Evolutionary conservation across 2,797 vertebrate species (phyloP), one percentile per base, ranked within the genome.

Genomic region (Xenentodon cancila): DNA sequence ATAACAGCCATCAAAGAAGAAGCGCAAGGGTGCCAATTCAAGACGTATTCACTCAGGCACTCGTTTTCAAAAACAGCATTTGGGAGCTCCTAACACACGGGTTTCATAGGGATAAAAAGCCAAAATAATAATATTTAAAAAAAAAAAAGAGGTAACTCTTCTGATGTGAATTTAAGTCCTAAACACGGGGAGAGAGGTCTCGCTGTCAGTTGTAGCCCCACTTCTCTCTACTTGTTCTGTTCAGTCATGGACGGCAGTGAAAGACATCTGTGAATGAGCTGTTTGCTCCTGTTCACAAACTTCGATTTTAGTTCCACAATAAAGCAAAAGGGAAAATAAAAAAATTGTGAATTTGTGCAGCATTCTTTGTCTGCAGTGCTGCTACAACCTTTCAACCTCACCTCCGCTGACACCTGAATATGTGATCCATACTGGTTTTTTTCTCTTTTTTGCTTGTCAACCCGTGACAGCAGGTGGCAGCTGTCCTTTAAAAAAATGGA

Each of bases 391-490:
- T 53, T 34, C 18, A 12, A 50, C 18, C 34, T 46, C 20, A 2
- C 32, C 32, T 32, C 32, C 32, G 1, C 7, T 32, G 32, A 32
- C 32, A 9, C 32, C 32, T 5, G 32, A 5, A 32, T 32, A 25
- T 3, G 25, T 25, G 25, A 25, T 25, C 25, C 25, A 25, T 25
- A 25, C 25, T n/a, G n/a, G n/a, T n/a, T n/a, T n/a, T n/a, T n/a
- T n/a, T n/a, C n/a, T n/a, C n/a, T 25, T 5, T 25, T 25, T 25
- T 25, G 5, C 25, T 9, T 9, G 32, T 44, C 19, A 21, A n/a
- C 9, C 19, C 53, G 19, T 20, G n/a, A 22, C 43, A 37, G 30
- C 19, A 17, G 43, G 43, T 54, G 46, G 64, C 60, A 53, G 56
- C 52, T 25, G 57, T 54, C 34, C 37, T 55, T 55, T 63, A 30